Evolutionary conservation across 92 coral and sea anemone genomes (phyloP).

Genomic region (Paragorgia papillata): DNA sequence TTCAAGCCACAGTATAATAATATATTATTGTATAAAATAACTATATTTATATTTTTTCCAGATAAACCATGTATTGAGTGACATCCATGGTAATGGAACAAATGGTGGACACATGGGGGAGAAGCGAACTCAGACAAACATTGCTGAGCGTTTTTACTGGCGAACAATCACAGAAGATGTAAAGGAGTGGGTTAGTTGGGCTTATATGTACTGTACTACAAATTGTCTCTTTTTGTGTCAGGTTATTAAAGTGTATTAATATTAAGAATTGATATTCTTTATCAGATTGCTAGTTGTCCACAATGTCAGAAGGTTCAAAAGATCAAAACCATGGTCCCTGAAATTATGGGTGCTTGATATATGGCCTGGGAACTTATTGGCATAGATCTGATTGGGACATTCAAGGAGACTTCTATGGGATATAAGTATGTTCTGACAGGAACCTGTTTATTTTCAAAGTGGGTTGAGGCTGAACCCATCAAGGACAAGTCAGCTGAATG

Average conservation of each 20-base stretch:
- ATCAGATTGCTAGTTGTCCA: no score
- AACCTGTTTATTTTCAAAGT: constrained; percentile 12
- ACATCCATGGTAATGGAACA: constrained; percentile 1
- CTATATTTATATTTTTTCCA: neutral
- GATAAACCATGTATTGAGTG: neutral
- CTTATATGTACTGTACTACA: no score
- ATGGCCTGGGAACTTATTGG: constrained; percentile 5
- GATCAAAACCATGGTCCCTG: no score
- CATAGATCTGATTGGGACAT: constrained; percentile 26
- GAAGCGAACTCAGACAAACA: constrained; percentile 23
- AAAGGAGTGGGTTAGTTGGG: neutral
- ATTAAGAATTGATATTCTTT: no score
- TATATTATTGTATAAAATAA: no score
- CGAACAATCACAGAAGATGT: constrained; percentile 20
- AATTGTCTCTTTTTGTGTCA: no score
- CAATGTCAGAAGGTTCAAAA: no score
- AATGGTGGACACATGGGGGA: constrained; percentile 5
- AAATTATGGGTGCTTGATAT: no score
- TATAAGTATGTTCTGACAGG: constrained; percentile 17
- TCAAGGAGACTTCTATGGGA: constrained; percentile 16
- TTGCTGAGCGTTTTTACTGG: constrained; percentile 13
- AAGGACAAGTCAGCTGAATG: constrained; percentile 22
- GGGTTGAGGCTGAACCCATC: constrained; percentile 19
- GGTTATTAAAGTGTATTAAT: no score
- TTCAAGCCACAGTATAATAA: neutral